phyloP scores from a whole-genome alignment of 2,797 vertebrate genomes.

The Heliangelus exortis region DNA sequence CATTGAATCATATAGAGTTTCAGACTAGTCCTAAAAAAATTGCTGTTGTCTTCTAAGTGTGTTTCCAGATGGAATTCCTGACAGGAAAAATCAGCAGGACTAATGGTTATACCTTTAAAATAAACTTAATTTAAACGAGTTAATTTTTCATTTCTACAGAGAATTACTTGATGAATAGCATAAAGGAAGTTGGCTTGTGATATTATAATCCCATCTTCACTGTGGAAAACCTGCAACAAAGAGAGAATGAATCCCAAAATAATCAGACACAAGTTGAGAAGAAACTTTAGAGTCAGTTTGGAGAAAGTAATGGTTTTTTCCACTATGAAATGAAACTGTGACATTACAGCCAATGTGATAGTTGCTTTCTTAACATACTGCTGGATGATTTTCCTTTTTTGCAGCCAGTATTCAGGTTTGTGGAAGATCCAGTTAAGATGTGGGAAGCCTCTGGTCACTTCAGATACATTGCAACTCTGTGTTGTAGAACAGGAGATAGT shows the following conservation, averaged over 20 bases:
- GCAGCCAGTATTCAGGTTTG: background rate
- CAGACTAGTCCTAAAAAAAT: constrained; percentile 7
- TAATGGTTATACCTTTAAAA: constrained; percentile 22
- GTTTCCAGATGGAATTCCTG: constrained; percentile 49
- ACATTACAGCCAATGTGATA: background rate
- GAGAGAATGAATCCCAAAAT: background rate
- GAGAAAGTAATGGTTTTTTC: background rate
- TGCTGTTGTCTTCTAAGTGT: constrained; percentile 26
- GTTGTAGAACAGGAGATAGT: background rate
- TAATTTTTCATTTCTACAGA: constrained; percentile 32
- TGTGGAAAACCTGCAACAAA: background rate
- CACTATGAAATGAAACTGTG: background rate
- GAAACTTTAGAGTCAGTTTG: background rate
- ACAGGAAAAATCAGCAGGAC: constrained; percentile 29
- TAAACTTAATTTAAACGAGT: constrained; percentile 13
- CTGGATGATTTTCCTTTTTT: background rate
- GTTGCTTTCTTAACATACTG: background rate
- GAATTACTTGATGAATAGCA: background rate
- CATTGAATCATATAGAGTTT: background rate
- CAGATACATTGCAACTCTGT: background rate
- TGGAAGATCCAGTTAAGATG: background rate
- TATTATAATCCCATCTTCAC: background rate
- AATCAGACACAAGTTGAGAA: background rate
- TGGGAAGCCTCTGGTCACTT: background rate
- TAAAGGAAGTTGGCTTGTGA: background rate